phyloP scores from a whole-genome alignment of 2,888 invertebrate genomes.

The Epinotia brunnichana region DNA sequence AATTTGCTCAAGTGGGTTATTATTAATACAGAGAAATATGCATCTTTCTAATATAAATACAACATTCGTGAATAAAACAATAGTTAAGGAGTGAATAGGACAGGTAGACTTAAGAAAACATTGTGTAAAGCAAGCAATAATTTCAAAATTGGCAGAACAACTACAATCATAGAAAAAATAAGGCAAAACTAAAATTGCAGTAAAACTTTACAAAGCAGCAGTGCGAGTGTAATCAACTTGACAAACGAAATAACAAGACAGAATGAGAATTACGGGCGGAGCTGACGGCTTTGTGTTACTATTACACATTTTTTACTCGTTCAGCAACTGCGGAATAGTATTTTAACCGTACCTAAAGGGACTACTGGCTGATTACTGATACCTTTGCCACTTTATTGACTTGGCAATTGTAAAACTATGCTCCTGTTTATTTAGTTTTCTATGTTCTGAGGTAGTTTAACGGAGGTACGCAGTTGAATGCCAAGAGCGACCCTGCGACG shows the following conservation, averaged over 20 bases:
- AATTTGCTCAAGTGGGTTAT: background rate
- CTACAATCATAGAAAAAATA: conserved; percentile 2
- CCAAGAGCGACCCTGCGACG: no score
- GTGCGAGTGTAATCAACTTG: conserved; percentile 42
- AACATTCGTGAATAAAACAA: background rate
- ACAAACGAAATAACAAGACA: conserved; percentile 41
- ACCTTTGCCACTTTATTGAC: background rate
- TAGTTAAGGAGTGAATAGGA: background rate
- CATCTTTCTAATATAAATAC: background rate
- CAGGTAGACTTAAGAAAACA: background rate
- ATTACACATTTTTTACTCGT: conserved; percentile 33
- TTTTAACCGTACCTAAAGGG: background rate
- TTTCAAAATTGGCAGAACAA: background rate
- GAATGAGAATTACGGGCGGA: conserved; percentile 34
- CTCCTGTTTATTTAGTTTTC: background rate
- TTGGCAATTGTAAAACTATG: background rate
- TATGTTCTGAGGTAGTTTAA: background rate
- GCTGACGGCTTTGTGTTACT: conserved; percentile 31
- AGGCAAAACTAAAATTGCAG: conserved; percentile 24
- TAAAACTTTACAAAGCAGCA: conserved; percentile 35
- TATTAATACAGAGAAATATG: background rate
- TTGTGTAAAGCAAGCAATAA: background rate
- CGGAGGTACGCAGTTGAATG: no score
- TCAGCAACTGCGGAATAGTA: background rate
- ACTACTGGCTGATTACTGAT: background rate